A percentile compares a stretch with the other conserved stretches of the same genome.
Evolutionary conservation across 2,797 vertebrate genomes (phyloP).

Genomic region (Balearica regulorum): DNA sequence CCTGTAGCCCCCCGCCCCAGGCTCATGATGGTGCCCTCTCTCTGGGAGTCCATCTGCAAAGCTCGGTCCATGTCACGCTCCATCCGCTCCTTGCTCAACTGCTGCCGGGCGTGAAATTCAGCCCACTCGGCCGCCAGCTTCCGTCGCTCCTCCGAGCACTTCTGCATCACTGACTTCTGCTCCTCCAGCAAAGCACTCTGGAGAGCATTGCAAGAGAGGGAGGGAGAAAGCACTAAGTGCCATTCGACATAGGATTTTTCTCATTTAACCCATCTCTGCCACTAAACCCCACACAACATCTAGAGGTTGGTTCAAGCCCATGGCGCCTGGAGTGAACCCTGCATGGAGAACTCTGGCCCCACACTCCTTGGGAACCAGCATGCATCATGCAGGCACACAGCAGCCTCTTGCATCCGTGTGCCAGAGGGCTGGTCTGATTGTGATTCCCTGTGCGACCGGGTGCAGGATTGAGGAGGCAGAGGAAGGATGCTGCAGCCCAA

Average conservation of each 20-base stretch:
- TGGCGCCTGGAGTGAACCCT: rapidly evolving
- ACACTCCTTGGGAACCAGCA: rapidly evolving
- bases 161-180: conserved; percentile 85
- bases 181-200: conserved; percentile 85
- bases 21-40: conserved; percentile 83
- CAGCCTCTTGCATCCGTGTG: rapidly evolving
- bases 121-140: conserved; percentile 82
- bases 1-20: too few relatives aligned
- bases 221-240: too few relatives aligned
- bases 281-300: not conserved
- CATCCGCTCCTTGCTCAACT: conserved; percentile 75
- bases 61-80: conserved; percentile 78
- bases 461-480: not conserved
- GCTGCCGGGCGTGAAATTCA: conserved; percentile 79
- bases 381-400: rapidly evolving
- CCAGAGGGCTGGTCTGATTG: not conserved
- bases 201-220: not conserved
- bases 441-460: rapidly evolving
- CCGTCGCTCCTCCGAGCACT: conserved; percentile 80
- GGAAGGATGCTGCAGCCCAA: not conserved
- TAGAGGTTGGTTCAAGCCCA: not conserved
- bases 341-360: not conserved
- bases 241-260: not conserved
- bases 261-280: not conserved
- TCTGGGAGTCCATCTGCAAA: conserved; percentile 77